Percentiles rank a stretch among this genome's conserved stretches.
Evolutionary conservation across 2,797 vertebrate species (phyloP).

Genomic region (Craterocephalus amniculus): DNA sequence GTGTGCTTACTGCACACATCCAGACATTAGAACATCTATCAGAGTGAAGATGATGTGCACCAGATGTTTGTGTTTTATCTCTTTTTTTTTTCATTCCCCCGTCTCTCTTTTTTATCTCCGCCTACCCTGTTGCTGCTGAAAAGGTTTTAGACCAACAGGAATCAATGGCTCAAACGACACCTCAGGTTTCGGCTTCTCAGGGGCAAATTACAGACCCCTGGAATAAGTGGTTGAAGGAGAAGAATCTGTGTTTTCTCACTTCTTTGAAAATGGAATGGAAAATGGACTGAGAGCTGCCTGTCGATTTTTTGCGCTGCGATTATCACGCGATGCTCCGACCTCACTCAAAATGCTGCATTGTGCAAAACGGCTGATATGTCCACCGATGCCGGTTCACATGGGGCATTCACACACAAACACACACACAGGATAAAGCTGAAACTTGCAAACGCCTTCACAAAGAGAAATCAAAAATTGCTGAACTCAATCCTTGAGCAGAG

Average conservation of each 20-base stretch:
- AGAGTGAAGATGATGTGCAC: conserved; percentile 51
- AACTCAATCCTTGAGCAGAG: conserved; percentile 29
- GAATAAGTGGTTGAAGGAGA: conserved; percentile 33
- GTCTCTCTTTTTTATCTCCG: conserved; percentile 9
- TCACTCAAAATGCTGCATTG: conserved; percentile 25
- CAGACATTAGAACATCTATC: conserved; percentile 54
- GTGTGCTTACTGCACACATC: conserved; percentile 42
- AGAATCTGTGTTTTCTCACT: conserved; percentile 40
- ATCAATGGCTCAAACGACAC: conserved; percentile 59
- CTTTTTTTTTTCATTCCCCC: neutral
- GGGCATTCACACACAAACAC: conserved; percentile 4
- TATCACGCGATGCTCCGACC: conserved; percentile 21
- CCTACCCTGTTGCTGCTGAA: conserved; percentile 26
- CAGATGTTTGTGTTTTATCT: conserved; percentile 70
- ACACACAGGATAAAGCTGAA: neutral
- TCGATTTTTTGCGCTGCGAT: conserved; percentile 26
- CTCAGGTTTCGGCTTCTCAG: conserved; percentile 47
- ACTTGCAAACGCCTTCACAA: conserved; percentile 13
- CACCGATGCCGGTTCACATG: conserved; percentile 29
- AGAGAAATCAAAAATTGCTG: conserved; percentile 32
- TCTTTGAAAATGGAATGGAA: conserved; percentile 45
- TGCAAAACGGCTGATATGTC: conserved; percentile 19
- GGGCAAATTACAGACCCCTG: conserved; percentile 54
- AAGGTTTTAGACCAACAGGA: conserved; percentile 50
- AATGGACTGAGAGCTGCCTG: conserved; percentile 24